Conservation (phyloP, 2,888 invertebrate species). For the Lissocephala sabroskyi region DNA sequence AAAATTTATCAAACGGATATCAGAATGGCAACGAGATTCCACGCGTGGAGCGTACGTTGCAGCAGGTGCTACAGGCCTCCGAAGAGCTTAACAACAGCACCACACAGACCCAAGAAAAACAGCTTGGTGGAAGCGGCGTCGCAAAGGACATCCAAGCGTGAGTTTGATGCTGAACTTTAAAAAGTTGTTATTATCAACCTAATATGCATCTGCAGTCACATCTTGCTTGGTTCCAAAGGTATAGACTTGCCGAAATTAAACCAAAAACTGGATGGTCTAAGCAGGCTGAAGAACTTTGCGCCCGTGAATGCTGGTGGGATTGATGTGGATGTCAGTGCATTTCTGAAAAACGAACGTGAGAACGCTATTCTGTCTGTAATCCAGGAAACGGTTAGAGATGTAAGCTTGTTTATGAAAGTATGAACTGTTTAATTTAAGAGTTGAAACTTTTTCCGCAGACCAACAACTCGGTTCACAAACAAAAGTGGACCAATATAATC, state of each 20-base stretch:
- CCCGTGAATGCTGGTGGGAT: slow-evolving; percentile 89
- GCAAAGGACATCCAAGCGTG: slow-evolving; percentile 92
- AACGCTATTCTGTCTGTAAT: slow-evolving; percentile 93
- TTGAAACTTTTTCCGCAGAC: too few species aligned
- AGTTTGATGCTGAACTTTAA: slow-evolving; percentile 15
- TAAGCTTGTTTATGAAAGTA: slow-evolving; percentile 69
- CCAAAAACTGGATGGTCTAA: slow-evolving; percentile 90
- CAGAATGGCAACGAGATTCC: slow-evolving; percentile 88
- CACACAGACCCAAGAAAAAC: slow-evolving; percentile 76
- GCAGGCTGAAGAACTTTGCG: slow-evolving; percentile 87
- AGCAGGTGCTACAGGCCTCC: slow-evolving; percentile 92
- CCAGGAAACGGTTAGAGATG: slow-evolving; percentile 90
- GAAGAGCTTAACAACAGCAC: slow-evolving; percentile 90
- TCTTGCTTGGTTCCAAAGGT: slow-evolving; percentile 92
- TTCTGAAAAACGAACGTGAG: slow-evolving; percentile 92
- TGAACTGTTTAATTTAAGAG: too few species aligned
- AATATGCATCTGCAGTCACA: slow-evolving; percentile 76
- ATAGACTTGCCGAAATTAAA: slow-evolving; percentile 94
- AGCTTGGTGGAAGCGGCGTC: slow-evolving; percentile 83
- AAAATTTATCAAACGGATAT: slow-evolving; percentile 90
- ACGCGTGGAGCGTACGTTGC: slow-evolving; percentile 89
- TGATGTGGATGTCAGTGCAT: slow-evolving; percentile 94
- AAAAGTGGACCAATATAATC: slow-evolving; percentile 85
- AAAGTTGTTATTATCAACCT: slow-evolving; percentile 22
- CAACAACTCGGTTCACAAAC: slow-evolving; percentile 78